Evolutionary conservation across 2,113 vertebrate species (phyloP), one percentile per base, ranked within the genome.

Genomic region (Leucopternis melanops): DNA sequence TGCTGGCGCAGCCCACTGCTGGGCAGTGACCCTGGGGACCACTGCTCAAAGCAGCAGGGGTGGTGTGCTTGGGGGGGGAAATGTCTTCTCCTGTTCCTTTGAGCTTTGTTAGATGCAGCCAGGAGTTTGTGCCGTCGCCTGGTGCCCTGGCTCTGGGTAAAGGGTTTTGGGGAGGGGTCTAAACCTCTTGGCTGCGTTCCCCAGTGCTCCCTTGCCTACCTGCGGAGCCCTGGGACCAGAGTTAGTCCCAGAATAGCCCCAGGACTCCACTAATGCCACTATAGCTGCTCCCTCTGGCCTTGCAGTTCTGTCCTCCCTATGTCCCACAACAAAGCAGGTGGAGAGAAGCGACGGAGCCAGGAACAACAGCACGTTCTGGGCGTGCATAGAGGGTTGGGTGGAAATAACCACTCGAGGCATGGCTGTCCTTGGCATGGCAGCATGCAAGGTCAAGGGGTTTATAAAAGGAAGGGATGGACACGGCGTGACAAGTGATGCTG

Each of bases 351-450:
- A 1, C 4, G n/a, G 47, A 34, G 26, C 50, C 42, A 10, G 89
- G 81, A 50, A 29, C 20, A 5, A 3, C 8, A 59, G 50, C 52
- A 26, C 0, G 0, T 52, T 40, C 50, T 34, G 54, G 55, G 52
- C 0, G 0, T 8, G 4, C 26, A 0, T 0, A 3, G 73, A 15
- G 47, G 21, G 12, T 6, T 38, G 70, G 54, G 26, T 77, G 52
- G 44, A 38, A 63, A 8, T 2, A 23, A 31, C 8, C 1, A 38
- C 72, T 72, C 3, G 2, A 8, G 54, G 34, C 36, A 69, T 4
- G 1, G 21, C 69, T 42, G 61, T 31, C 75, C 90, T 69, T n/a
- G 71, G 38, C 38, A 5, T 1, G 66, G 71, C 92, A 82, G 69
- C 0, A 0, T 49, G 73, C 27, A 11, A 27, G 54, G 16, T 29